Base-by-base conservation (phyloP, 2,888 invertebrate genomes). In the Stenolophus ochropezus region DNA sequence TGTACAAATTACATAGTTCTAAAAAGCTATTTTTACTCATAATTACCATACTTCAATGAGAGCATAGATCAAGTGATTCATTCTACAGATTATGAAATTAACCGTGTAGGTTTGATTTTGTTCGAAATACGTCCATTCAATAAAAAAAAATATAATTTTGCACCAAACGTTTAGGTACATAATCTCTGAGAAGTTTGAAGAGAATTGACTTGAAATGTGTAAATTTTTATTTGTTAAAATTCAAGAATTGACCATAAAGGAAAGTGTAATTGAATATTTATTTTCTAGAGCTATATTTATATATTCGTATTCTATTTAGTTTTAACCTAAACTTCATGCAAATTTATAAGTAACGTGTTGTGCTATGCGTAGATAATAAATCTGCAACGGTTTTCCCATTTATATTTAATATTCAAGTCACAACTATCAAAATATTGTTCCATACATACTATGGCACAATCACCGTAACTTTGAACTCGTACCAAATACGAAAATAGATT, bases 331-430 rank as follows among this genome's bases (percentile, higher is more conserved):
- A 21, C 27, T 69, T 42, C 33, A 65, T 33, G 65, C 65, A 27
- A 69, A 69, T 69, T 69, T 69, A n/a, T 6, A 33, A 33, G 11
- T 69, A 27, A 23, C 33, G 16, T 69, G 65, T 69, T 33, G 6
- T 25, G 25, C 23, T 58, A 14, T 61, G n/a, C 14, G 11, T 56
- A 21, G 61, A 23, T 33, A 33, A 16, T 4, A 69, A 18, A 33
- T 69, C 18, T 27, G 5, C 33, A 69, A 8, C n/a, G 65, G 65
- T 27, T 33, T 69, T 69, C 14, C 65, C 18, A 69, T 16, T 69
- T 33, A 69, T 69, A 20, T 69, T 69, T 69, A 6, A 27, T 69
- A 69, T 69, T 27, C 65, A 69, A 33, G 33, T 69, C 65, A 69
- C 42, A 69, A 4, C 16, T 4, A 14, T 16, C 33, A 65, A 25